Evolutionary conservation across 2,797 vertebrate genomes (phyloP).

Genomic region (Scolopax rusticola): DNA sequence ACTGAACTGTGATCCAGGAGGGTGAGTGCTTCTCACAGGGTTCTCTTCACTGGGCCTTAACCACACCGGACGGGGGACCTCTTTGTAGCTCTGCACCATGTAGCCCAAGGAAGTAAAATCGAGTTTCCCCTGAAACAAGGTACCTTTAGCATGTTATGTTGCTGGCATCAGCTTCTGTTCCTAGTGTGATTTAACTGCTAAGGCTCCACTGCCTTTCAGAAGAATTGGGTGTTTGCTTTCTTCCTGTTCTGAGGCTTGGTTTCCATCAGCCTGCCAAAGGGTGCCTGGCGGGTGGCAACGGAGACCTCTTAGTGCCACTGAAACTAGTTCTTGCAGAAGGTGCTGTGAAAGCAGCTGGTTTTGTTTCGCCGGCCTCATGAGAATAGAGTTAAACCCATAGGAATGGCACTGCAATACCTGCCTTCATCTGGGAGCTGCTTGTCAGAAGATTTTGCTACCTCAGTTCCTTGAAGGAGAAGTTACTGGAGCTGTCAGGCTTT

Average conservation of each 20-base stretch:
- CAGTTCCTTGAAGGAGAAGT: background rate
- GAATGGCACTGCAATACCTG: background rate
- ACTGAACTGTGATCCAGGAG: fast-evolving
- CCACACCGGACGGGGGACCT: fast-evolving
- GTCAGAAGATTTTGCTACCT: background rate
- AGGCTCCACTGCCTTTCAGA: background rate
- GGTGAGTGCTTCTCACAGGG: background rate
- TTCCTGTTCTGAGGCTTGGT: background rate
- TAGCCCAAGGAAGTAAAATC: background rate
- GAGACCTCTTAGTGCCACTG: background rate
- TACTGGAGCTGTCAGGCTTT: background rate
- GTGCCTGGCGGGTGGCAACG: background rate
- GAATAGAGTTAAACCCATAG: background rate
- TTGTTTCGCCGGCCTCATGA: background rate
- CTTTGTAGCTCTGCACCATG: background rate
- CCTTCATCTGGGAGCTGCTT: background rate
- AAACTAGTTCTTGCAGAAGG: background rate
- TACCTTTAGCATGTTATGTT: background rate
- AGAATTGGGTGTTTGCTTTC: background rate
- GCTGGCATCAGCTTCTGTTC: background rate
- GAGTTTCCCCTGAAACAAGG: background rate
- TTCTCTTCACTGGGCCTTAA: background rate
- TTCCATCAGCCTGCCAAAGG: background rate
- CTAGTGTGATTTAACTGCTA: fast-evolving
- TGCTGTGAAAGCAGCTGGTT: background rate